Evolutionary conservation across 23 tunicate species (phyloP).

Genomic region (Styela clava): DNA sequence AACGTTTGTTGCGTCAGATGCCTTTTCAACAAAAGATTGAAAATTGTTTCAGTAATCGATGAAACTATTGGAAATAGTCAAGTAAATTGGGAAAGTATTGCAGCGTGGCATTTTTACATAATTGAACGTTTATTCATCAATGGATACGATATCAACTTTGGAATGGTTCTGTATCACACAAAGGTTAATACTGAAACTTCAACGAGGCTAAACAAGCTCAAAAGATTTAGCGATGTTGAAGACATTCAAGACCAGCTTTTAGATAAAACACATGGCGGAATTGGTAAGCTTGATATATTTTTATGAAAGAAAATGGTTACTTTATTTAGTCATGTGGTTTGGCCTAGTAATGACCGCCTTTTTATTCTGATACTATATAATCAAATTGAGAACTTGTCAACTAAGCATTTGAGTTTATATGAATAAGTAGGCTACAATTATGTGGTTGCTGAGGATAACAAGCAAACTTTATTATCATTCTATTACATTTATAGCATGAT

Average conservation of each 20-base stretch:
- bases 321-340: too few relatives aligned
- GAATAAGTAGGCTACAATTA: too few relatives aligned
- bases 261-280: neutral
- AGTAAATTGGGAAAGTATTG: neutral
- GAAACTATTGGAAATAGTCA: neutral
- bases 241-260: neutral
- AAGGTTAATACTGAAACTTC: neutral
- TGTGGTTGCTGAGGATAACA: too few relatives aligned
- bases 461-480: too few relatives aligned
- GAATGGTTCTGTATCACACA: neutral
- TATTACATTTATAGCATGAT: too few relatives aligned
- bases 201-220: neutral
- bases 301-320: too few relatives aligned
- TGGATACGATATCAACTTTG: neutral
- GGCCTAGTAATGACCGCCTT: too few relatives aligned
- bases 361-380: too few relatives aligned
- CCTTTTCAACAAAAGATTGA: neutral
- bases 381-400: too few relatives aligned
- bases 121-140: neutral
- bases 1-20: constrained; percentile 5
- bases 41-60: neutral
- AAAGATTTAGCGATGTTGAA: neutral
- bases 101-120: neutral
- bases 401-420: too few relatives aligned
- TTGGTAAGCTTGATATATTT: too few relatives aligned